phyloP scores from a whole-genome alignment of 1,140 invertebrate species.

The Atopsyche davidsoni region DNA sequence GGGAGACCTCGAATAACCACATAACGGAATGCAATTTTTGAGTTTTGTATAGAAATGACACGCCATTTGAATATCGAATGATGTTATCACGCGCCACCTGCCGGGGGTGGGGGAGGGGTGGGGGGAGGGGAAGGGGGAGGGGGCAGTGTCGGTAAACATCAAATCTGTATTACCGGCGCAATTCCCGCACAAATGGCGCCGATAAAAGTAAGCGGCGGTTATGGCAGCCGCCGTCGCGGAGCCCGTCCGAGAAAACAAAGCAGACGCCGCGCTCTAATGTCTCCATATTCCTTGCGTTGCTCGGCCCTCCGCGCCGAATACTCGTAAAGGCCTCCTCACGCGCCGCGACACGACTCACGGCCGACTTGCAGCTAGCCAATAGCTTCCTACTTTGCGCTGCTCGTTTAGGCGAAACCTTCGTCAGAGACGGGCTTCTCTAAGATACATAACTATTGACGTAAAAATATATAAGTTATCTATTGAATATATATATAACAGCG shows the following conservation, averaged over 20 bases:
- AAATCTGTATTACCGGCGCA: constrained; percentile 30
- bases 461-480: no score
- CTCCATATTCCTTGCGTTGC: background rate
- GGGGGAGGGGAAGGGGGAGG: constrained; percentile 15
- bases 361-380: no score
- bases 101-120: constrained; percentile 3
- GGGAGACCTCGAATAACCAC: constrained; percentile 25
- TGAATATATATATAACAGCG: no score
- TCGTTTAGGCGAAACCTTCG: no score
- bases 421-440: no score
- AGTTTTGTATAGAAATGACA: constrained; percentile 31
- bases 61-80: constrained; percentile 31
- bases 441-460: no score
- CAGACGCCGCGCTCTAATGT: constrained; percentile 1
- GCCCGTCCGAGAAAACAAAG: no score
- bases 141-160: constrained; percentile 24
- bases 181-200: constrained; percentile 12
- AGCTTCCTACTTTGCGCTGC: no score
- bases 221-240: no score
- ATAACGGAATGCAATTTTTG: constrained; percentile 30
- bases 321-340: background rate
- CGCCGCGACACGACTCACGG: no score
- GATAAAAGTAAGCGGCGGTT: constrained; percentile 24
- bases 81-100: constrained; percentile 25
- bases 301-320: background rate